Evolutionary conservation across 2,797 vertebrate species (phyloP).

Genomic region (Mycteria americana): DNA sequence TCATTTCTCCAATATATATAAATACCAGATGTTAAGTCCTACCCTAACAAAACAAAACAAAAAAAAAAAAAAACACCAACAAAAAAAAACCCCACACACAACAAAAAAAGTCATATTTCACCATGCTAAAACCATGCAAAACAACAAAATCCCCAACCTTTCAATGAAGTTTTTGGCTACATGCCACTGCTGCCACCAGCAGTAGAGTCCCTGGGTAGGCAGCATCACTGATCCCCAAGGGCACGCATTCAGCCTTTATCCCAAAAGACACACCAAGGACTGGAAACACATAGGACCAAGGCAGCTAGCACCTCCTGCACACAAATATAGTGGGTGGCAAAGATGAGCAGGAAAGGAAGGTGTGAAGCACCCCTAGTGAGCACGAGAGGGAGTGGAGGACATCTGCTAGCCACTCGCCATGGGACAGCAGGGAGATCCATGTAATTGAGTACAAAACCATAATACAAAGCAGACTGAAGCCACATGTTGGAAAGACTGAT

Average conservation of each 20-base stretch:
- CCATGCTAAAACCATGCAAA: not conserved
- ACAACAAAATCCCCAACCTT: not conserved
- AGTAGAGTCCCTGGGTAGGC: not conserved
- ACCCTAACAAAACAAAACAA: not conserved
- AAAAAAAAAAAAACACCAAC: no score
- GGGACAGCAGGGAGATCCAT: not conserved
- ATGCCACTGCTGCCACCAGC: not conserved
- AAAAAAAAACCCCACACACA: not conserved
- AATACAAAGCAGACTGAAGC: not conserved
- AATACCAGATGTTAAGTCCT: not conserved
- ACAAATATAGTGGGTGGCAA: not conserved
- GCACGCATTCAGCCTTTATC: not conserved
- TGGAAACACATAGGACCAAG: not conserved
- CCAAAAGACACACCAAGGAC: not conserved
- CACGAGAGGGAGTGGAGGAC: not conserved
- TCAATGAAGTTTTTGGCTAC: not conserved
- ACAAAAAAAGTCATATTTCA: not conserved
- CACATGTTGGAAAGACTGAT: not conserved
- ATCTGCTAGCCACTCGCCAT: fast-evolving
- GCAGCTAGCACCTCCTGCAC: not conserved
- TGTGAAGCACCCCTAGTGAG: not conserved
- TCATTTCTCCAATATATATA: not conserved
- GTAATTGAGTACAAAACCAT: not conserved
- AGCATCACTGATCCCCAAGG: not conserved
- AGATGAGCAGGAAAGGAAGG: not conserved